phyloP scores from a whole-genome alignment of 2,113 vertebrate genomes.

The Benitochromis conjunctus region DNA sequence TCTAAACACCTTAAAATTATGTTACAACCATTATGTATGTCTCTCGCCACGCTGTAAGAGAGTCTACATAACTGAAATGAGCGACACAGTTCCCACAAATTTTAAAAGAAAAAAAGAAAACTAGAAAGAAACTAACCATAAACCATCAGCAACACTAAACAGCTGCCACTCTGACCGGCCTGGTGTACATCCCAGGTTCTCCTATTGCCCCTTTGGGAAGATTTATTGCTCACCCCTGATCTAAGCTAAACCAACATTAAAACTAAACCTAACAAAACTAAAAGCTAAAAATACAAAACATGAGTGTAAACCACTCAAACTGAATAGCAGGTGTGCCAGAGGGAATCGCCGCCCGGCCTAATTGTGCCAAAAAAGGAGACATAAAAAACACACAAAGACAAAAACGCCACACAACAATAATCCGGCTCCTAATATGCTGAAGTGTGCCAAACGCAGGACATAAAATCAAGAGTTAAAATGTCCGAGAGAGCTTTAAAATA shows the following conservation, averaged over 20 bases:
- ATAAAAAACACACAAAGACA: too few species aligned
- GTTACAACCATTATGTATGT: too few species aligned
- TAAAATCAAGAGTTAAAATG: constrained; percentile 6
- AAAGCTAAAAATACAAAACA: neutral
- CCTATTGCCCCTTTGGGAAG: neutral
- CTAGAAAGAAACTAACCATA: neutral
- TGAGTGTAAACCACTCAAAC: neutral
- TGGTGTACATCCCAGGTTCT: neutral
- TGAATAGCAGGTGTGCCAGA: too few species aligned
- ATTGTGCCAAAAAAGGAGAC: too few species aligned
- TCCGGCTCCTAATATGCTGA: neutral
- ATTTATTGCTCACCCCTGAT: neutral
- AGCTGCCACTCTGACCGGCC: neutral
- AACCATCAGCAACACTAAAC: neutral
- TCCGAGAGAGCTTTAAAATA: neutral
- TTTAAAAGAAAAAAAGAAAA: neutral
- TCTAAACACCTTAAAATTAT: neutral
- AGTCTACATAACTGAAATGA: neutral
- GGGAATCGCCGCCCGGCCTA: too few species aligned
- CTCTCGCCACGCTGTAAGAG: neutral
- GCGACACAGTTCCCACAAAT: neutral
- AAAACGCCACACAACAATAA: too few species aligned
- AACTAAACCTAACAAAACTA: neutral
- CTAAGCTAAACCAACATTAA: neutral
- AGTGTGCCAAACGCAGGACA: constrained; percentile 10